Evolutionary conservation across 2,113 vertebrate species (phyloP), one percentile per base, ranked within the genome.

Genomic region (Antigone vipio): DNA sequence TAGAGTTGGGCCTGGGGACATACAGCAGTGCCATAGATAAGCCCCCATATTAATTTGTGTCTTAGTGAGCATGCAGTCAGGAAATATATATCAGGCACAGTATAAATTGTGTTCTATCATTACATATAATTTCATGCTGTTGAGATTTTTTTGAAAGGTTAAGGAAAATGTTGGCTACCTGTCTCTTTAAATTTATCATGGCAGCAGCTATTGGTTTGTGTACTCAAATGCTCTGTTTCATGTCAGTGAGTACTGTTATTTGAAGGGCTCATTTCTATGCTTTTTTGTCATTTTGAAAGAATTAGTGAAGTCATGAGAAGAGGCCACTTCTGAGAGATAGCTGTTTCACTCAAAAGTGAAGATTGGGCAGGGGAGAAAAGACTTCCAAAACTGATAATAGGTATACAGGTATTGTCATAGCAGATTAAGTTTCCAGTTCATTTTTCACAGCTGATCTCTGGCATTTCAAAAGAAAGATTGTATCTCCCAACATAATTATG

Each of bases 61-160:
- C 8, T 60, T 27, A 44, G 27, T 32, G 45, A 81, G 16, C 42
- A 35, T 24, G 7, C 27, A 83, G 32, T 67, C 40, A 62, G 50
- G 47, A 83, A 30, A 83, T 76, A 12, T 17, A 11, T 45, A 15
- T 74, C 22, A 69, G 52, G 38, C n/a, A 66, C 19, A 53, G 21
- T 69, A n/a, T 68, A 82, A 84, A 20, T 60, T 38, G 27, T n/a
- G 32, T 55, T 93, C 88, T 76, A 83, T 14, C 56, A 62, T 80
- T 92, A 40, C 4, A 29, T 86, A 66, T 55, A 49, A 86, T 79
- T 88, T 94, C 55, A 95, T 64, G 63, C 16, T 76, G 19, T 35
- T 66, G 55, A 83, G 72, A 49, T 74, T 94, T 94, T 94, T 94
- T 86, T 86, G 72, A 77, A 92, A 88, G 55, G 11, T 67, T 88